Conservation (phyloP, 2,113 vertebrate genomes). For the Ceyx margarethae region DNA sequence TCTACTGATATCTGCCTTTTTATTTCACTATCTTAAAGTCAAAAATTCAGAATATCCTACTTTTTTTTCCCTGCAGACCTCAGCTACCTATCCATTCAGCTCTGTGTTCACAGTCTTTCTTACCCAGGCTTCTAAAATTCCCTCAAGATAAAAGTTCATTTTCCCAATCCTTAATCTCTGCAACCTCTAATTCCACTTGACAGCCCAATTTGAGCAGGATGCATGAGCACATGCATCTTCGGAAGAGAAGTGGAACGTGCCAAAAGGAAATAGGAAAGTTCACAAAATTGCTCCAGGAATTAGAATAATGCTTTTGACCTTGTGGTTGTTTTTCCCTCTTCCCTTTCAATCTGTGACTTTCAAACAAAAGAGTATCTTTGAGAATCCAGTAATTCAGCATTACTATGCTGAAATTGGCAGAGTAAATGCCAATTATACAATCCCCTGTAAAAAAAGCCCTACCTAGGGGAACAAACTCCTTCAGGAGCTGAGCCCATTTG, state of each 20-base stretch:
- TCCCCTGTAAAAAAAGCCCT: neutral
- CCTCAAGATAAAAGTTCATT: neutral
- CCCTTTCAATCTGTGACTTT: neutral
- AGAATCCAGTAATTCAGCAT: neutral
- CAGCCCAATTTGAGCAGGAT: neutral
- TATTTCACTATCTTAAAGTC: neutral
- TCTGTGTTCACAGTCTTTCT: neutral
- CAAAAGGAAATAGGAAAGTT: slow-evolving; percentile 28
- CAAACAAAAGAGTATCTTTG: neutral
- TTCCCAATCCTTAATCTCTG: slow-evolving; percentile 26
- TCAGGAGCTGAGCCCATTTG: neutral
- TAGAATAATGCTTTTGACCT: slow-evolving; percentile 13
- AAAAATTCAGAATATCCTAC: neutral
- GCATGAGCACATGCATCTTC: neutral
- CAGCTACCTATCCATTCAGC: neutral
- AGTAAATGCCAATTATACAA: neutral
- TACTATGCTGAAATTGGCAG: neutral
- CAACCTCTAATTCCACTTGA: slow-evolving; percentile 19
- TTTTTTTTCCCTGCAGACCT: neutral
- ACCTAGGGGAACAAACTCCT: neutral
- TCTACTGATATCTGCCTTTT: neutral
- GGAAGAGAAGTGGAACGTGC: slow-evolving; percentile 4
- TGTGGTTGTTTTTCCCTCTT: neutral
- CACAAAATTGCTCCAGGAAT: slow-evolving; percentile 4
- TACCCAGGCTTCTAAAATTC: neutral